These are phyloP conservation scores for Brachirus orientalis DNA, from an alignment of 2,113 vertebrate genomes.

Conservation along the genomic window DNA sequence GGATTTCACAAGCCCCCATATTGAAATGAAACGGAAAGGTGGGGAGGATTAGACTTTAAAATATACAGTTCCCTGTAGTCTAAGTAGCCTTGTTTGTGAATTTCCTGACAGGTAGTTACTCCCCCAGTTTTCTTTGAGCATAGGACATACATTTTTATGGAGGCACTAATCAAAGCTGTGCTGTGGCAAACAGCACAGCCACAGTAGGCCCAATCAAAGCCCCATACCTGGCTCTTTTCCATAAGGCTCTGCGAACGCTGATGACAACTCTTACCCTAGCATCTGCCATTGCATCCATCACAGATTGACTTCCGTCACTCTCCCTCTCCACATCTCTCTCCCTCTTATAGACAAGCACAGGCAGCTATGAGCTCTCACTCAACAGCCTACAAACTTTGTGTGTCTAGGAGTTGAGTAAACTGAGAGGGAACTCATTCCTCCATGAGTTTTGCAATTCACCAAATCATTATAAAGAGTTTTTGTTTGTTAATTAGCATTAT, in stretches of 20 bases:
- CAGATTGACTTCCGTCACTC: constrained; percentile 63
- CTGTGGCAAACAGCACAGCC: constrained; percentile 72
- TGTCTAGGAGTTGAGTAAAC: constrained; percentile 23
- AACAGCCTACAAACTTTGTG: constrained; percentile 26
- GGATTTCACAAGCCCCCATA: constrained; percentile 73
- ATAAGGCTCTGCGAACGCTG: constrained; percentile 63
- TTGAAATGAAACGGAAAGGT: constrained; percentile 75
- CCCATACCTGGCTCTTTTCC: constrained; percentile 69
- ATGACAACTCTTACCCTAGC: constrained; percentile 74
- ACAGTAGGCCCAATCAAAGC: constrained; percentile 76
- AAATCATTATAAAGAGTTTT: constrained; percentile 17
- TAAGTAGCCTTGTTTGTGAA: constrained; percentile 82
- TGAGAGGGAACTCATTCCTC: neutral
- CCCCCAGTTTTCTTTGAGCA: constrained; percentile 81
- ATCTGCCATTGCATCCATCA: constrained; percentile 72
- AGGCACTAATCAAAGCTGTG: constrained; percentile 79
- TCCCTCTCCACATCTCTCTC: constrained; percentile 39
- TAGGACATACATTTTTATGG: constrained; percentile 82
- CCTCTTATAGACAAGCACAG: constrained; percentile 38
- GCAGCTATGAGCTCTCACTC: constrained; percentile 45
- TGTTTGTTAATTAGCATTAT: too few relatives aligned
- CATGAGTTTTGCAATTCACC: constrained; percentile 16
- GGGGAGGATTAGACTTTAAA: constrained; percentile 79
- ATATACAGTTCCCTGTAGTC: constrained; percentile 76
- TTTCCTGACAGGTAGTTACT: constrained; percentile 82